Base-by-base conservation (phyloP, 2,797 vertebrate genomes). In the Enteromius treurensis region DNA sequence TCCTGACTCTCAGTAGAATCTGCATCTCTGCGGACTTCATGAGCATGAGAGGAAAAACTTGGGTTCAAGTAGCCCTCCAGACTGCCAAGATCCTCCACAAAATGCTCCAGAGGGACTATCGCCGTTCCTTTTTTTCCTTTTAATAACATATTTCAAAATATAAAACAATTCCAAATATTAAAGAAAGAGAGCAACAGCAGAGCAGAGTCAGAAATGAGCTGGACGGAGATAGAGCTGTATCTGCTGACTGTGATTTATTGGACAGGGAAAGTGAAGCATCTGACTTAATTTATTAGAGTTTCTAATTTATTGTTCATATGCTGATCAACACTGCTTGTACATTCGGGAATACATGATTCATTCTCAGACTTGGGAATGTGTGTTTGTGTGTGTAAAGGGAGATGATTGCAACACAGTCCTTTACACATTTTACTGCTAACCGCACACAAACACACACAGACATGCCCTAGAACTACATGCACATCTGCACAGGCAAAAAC, bases 1-100 rank as follows among this genome's bases (percentile, higher is more conserved):
- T 53, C 90, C 90, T 87, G 80, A 88, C 85, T 87, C 87, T 88
- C 82, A 87, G 89, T 84, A 88, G 21, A 81, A 45, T 84, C 79
- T 79, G 21, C 80, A 68, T 81, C 65, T 71, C 51, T 45, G 23
- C 29, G n/a, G 42, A 29, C n/a, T 55, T 75, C 26, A 37, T 42
- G 40, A 55, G 69, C 37, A 17, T 15, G 51, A 77, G 81, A 58
- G 26, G 64, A 70, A 83, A 83, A 83, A 77, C 53, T 34, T 83
- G 51, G 65, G 74, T 77, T 83, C 51, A 82, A 78, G 78, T 77
- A 83, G 51, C 82, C 42, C 21, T 42, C 67, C 53, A 69, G 37
- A 49, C 74, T 83, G 82, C 82, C 82, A 83, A 78, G 29, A 83
- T 58, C 55, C 65, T 83, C 67, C 75, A 49, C 67, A 77, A 83